Percentiles rank a stretch among this genome's conserved stretches.
phyloP scores from a whole-genome alignment of 1,140 invertebrate genomes.

The Hylaeus anthracinus region DNA sequence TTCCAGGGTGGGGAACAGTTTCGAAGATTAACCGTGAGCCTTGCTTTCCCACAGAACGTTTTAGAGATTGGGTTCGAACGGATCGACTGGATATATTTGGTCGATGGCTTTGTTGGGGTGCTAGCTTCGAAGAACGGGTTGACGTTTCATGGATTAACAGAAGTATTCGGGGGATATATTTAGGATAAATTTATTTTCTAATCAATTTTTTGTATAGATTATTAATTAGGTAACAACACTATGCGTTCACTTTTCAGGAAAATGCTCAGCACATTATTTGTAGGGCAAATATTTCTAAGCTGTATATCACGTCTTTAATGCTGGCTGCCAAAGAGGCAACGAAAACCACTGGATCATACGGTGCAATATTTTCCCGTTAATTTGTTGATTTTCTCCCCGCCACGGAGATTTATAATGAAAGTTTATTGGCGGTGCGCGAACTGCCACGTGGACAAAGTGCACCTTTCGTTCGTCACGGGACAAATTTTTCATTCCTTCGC shows the following conservation, averaged over 20 bases:
- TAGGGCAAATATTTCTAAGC: not conserved
- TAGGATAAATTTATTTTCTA: too few relatives aligned
- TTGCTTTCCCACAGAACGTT: too few relatives aligned
- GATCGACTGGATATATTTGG: too few relatives aligned
- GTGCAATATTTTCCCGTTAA: conserved; percentile 47
- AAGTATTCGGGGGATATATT: too few relatives aligned
- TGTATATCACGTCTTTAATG: conserved; percentile 8
- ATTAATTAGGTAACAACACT: too few relatives aligned
- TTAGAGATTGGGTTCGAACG: too few relatives aligned
- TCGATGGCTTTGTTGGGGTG: too few relatives aligned
- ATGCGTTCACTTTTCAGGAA: too few relatives aligned
- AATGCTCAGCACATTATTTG: not conserved
- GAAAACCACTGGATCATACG: conserved; percentile 22
- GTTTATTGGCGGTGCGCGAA: conserved; percentile 27
- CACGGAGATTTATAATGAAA: conserved; percentile 57
- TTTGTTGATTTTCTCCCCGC: conserved; percentile 47
- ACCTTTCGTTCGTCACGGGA: not conserved
- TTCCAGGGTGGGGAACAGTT: not conserved
- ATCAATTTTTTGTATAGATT: too few relatives aligned
- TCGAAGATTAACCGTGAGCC: not conserved
- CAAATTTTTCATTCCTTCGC: not conserved
- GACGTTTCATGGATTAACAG: too few relatives aligned
- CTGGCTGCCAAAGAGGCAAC: not conserved
- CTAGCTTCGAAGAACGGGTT: too few relatives aligned
- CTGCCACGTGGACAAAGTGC: conserved; percentile 20